These are phyloP conservation scores for Calidris pugnax DNA, from an alignment of 2,113 vertebrate species.

Conservation along the genomic window DNA sequence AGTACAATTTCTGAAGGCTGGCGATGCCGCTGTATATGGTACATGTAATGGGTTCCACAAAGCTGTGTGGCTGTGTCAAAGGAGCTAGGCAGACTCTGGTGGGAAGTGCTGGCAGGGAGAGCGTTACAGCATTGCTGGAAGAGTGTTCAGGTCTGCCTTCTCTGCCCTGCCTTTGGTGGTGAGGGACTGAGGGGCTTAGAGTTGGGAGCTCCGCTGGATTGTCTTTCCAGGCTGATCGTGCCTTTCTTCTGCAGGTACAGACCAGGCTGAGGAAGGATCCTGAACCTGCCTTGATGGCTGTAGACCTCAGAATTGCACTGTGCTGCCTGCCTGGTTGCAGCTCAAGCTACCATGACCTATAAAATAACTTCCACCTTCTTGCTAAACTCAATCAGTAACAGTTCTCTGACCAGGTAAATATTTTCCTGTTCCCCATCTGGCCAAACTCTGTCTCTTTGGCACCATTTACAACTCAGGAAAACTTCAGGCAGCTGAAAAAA, in stretches of 20 bases:
- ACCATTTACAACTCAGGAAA: background rate
- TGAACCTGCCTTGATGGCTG: background rate
- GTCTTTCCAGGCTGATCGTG: background rate
- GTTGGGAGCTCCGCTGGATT: background rate
- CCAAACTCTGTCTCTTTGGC: background rate
- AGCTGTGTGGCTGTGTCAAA: background rate
- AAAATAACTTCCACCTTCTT: background rate
- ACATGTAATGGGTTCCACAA: rapidly evolving
- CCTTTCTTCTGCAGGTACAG: background rate
- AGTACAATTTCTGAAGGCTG: background rate
- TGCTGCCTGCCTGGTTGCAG: background rate
- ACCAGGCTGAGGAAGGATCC: background rate
- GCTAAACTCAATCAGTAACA: background rate
- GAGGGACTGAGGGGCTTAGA: background rate
- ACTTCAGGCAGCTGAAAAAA: background rate
- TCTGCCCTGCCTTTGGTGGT: background rate
- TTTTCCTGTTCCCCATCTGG: background rate
- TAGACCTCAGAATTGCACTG: background rate
- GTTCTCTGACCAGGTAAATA: background rate
- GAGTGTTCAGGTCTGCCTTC: no score
- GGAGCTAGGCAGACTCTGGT: background rate
- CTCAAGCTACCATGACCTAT: background rate
- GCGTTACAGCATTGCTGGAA: background rate
- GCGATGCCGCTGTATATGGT: no score
- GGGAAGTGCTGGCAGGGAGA: background rate